These are phyloP conservation scores for Zaprionus tsacasi DNA, from an alignment of 1,140 invertebrate genomes.

Conservation along the genomic window DNA sequence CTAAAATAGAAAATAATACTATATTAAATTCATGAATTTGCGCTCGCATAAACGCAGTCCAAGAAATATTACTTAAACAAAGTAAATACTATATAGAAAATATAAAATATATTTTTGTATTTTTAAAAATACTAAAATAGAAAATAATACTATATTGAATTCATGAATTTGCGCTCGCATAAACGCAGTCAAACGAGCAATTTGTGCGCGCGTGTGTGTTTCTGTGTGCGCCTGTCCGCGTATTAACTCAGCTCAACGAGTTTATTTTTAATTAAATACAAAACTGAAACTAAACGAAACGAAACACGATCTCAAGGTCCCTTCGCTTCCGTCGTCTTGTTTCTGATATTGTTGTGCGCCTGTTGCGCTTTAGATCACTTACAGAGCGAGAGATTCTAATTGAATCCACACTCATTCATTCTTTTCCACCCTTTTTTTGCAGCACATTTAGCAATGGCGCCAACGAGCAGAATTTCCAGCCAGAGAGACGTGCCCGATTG, in stretches of 20 bases:
- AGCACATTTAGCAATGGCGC: slow-evolving; percentile 83
- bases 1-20: neutral
- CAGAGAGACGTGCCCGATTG: slow-evolving; percentile 74
- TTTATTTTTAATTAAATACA: slow-evolving; percentile 8
- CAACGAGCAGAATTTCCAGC: slow-evolving; percentile 68
- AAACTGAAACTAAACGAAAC: neutral
- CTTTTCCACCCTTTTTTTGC: no score
- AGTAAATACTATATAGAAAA: no score
- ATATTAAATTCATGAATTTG: neutral
- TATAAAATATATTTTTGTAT: no score
- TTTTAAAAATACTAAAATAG: neutral
- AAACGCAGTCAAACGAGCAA: neutral
- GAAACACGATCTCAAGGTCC: slow-evolving; percentile 47
- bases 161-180: neutral
- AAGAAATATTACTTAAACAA: no score
- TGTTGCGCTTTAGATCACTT: slow-evolving; percentile 66
- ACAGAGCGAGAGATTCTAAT: slow-evolving; percentile 43
- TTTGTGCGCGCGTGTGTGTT: neutral
- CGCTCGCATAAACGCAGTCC: neutral
- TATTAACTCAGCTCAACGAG: slow-evolving; percentile 5
- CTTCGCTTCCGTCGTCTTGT: slow-evolving; percentile 39
- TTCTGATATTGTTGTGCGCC: slow-evolving; percentile 60
- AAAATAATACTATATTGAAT: neutral
- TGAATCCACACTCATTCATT: slow-evolving; percentile 11
- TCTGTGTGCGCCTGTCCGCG: neutral